A percentile compares a stretch with the other conserved stretches of the same genome.
These are phyloP conservation scores for Xestobium rufovillosum DNA, from an alignment of 2,888 invertebrate genomes.

Conservation along the genomic window DNA sequence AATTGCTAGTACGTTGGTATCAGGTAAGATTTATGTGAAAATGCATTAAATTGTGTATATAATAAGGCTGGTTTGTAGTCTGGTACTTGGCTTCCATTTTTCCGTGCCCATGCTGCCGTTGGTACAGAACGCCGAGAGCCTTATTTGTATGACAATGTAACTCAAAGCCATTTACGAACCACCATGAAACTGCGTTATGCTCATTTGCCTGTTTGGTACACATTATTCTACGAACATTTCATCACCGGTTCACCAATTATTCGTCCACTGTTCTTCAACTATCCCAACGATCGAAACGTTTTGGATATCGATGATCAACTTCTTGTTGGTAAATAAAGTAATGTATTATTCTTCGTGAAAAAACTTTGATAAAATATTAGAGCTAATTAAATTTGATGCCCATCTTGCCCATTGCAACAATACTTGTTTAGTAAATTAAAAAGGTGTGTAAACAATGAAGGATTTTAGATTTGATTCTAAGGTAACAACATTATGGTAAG, in stretches of 20 bases:
- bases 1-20: conserved; percentile 67
- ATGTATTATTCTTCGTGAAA: too few relatives aligned
- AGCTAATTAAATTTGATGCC: too few relatives aligned
- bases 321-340: conserved; percentile 54
- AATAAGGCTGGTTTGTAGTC: conserved; percentile 57
- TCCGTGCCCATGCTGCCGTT: conserved; percentile 89
- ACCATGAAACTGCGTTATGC: conserved; percentile 60
- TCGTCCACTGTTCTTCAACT: conserved; percentile 82
- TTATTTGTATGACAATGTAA: conserved; percentile 75
- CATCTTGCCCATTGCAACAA: too few relatives aligned
- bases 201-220: conserved; percentile 84
- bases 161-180: conserved; percentile 59
- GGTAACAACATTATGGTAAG: conserved; percentile 76
- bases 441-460: too few relatives aligned
- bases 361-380: too few relatives aligned
- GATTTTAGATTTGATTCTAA: too few relatives aligned
- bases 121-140: conserved; percentile 93
- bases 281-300: conserved; percentile 67
- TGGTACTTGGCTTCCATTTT: conserved; percentile 88
- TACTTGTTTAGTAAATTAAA: too few relatives aligned
- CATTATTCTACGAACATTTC: conserved; percentile 81
- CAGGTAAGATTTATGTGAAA: conserved; percentile 48
- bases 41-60: too few relatives aligned
- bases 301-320: conserved; percentile 76
- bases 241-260: conserved; percentile 77